Evolutionary conservation across 2,888 invertebrate species (phyloP), one percentile per base, ranked within the genome.

Genomic region (Psylliodes chrysocephalus): DNA sequence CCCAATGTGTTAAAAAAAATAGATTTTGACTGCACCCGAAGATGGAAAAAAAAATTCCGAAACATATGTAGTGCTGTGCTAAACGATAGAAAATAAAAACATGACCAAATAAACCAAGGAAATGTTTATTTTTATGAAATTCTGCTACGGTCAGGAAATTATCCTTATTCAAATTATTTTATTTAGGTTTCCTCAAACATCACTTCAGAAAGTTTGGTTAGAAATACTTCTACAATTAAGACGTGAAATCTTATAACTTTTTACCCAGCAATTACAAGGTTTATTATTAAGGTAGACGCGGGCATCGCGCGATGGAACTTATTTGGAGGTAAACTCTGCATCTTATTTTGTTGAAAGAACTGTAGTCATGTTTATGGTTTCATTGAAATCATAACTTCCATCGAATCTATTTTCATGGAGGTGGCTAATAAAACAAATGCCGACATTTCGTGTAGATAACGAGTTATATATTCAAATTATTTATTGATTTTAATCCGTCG

Each of bases 361-460:
- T n/a, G 17, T 18, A 53, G 15, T 53, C 15, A 44, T 60, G 38
- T 60, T 60, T 53, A 60, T 22, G 60, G 30, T 60, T 60, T 51
- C 51, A 60, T 35, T 53, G 60, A 60, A 60, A 60, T 60, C 52
- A 60, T 60, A 60, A 60, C 52, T 60, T 60, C 33, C 17, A 60
- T 33, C 33, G 52, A 19, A 15, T 46, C 28, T 33, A 40, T 35
- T 60, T 44, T 30, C 40, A 53, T 17, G 12, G 51, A 12, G 60
- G 28, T 7, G 53, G 35, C 30, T 60, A 44, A 53, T 53, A 53
- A 60, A 51, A 42, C 44, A 60, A 60, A 60, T 44, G 49, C 33
- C 47, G 38, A 57, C 42, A 17, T 60, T 53, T 52, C 60, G 60
- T 60, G 60, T n/a, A 12, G 60, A 44, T 42, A 53, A 60, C 35